Evolutionary conservation across 1,140 invertebrate genomes (phyloP).

Genomic region (Caenorhabditis remanei): DNA sequence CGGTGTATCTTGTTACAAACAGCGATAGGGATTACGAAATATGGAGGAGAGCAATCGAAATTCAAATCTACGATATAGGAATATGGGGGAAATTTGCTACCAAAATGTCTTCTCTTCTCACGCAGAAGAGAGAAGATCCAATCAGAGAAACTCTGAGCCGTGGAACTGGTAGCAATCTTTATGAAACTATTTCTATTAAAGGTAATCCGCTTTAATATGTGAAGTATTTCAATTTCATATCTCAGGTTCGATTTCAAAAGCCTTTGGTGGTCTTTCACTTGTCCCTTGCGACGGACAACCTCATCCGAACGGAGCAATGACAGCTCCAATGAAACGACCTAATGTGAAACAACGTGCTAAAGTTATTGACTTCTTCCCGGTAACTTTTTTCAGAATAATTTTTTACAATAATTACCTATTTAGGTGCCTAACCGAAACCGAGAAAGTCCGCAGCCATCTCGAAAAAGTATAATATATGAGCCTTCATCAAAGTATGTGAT

Average conservation of each 20-base stretch:
- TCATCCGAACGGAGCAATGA: slow-evolving; percentile 13
- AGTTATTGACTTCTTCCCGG: slow-evolving; percentile 59
- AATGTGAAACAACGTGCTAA: slow-evolving; percentile 57
- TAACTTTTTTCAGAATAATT: neutral
- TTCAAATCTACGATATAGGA: slow-evolving; percentile 57
- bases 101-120: slow-evolving; percentile 27
- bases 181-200: slow-evolving; percentile 62
- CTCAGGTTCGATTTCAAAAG: slow-evolving; percentile 21
- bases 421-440: neutral
- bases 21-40: slow-evolving; percentile 54
- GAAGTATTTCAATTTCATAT: neutral
- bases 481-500: slow-evolving; percentile 31
- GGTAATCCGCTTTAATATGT: neutral
- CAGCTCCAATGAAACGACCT: slow-evolving; percentile 49
- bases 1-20: slow-evolving; percentile 44
- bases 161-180: slow-evolving; percentile 58
- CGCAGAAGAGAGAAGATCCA: slow-evolving; percentile 59
- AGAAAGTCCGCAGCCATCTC: slow-evolving; percentile 3
- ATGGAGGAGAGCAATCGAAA: slow-evolving; percentile 56
- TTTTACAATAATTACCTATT: neutral
- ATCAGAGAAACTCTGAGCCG: slow-evolving; percentile 61
- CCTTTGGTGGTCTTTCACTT: slow-evolving; percentile 35
- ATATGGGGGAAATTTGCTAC: slow-evolving; percentile 61
- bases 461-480: slow-evolving; percentile 17
- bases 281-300: slow-evolving; percentile 36